Percentiles rank a stretch among this genome's conserved stretches.
These are phyloP conservation scores for Hystrix cristata DNA, from an alignment of 2,113 vertebrate genomes.

Conservation along the genomic window DNA sequence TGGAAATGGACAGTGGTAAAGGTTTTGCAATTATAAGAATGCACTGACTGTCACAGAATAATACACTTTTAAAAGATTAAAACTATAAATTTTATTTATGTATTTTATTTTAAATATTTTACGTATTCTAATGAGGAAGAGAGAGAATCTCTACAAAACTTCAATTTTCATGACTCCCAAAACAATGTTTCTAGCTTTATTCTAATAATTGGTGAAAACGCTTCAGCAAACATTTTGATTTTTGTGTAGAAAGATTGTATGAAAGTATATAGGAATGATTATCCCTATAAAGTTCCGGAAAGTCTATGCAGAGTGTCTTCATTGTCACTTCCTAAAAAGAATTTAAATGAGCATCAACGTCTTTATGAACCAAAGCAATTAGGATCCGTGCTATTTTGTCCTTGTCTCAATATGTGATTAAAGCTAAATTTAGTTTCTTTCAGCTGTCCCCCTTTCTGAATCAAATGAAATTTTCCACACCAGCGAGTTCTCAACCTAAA, in stretches of 20 bases:
- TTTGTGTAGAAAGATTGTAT: neutral
- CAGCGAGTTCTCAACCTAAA: constrained; percentile 45
- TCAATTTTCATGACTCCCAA: neutral
- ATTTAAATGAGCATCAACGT: constrained; percentile 37
- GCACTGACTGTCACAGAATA: neutral
- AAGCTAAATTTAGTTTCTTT: constrained; percentile 62
- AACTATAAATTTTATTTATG: neutral
- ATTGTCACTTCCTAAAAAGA: constrained; percentile 36
- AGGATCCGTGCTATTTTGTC: constrained; percentile 46
- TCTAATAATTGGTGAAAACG: neutral
- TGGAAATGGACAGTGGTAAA: neutral
- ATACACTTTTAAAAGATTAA: neutral
- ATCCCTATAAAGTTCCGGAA: neutral
- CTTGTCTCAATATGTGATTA: constrained; percentile 68
- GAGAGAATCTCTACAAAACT: neutral
- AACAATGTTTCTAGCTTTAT: neutral
- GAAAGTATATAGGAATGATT: neutral
- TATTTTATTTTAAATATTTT: neutral
- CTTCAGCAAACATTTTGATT: constrained; percentile 19
- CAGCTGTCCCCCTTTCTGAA: constrained; percentile 63
- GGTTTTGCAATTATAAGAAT: neutral
- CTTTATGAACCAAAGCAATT: constrained; percentile 70
- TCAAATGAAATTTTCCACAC: constrained; percentile 45
- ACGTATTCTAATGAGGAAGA: neutral
- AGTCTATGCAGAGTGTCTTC: neutral